Base-by-base conservation (phyloP, 1,140 invertebrate species). In the Drosophila tsacasi region DNA sequence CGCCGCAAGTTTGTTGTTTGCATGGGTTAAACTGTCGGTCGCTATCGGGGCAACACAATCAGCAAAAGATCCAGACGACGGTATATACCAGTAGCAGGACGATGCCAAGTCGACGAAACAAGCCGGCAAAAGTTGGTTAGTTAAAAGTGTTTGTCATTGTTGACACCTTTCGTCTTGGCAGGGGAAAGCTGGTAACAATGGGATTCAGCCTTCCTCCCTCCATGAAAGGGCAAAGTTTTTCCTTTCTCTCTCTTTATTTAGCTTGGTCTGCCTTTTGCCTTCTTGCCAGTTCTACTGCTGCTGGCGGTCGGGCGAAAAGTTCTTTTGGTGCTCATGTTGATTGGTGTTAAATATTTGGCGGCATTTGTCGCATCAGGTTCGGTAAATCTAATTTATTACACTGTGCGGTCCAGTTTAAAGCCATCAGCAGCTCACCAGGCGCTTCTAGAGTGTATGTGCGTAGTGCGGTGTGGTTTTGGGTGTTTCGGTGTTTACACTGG, bases 131-230 rank as follows among this genome's bases (percentile, higher is more conserved):
- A 89, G 69, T 90, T 90, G 85, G 85, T 85, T 90, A 82, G 85
- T 90, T 90, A 90, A 90, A 90, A 90, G 85, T 90, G 85, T 90
- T 90, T 90, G 78, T 89, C 85, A 89, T 84, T 90, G 85, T 81
- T 89, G 85, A 89, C 85, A 89, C 85, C 85, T 89, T 89, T 79
- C 85, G 85, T 90, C 85, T 90, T 80, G 79, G 37, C 71, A 49
- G 62, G 79, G 79, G 68, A 61, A 83, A 80, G 57, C 57, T 42
- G 21, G 21, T 15, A 25, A 67, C 83, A 79, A 68, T 79, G 76
- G 63, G 65, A 85, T 9, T 15, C 13, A 2, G 46, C 46, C 7
- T n/a, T 5, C 9, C 54, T 17, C 63, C 71, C 57, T 27, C 27
- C 23, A 25, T 17, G 64, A 73, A 90, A 85, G 81, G 75, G 72